Evolutionary conservation across 2,113 vertebrate species (phyloP).

Genomic region (Promerops cafer): DNA sequence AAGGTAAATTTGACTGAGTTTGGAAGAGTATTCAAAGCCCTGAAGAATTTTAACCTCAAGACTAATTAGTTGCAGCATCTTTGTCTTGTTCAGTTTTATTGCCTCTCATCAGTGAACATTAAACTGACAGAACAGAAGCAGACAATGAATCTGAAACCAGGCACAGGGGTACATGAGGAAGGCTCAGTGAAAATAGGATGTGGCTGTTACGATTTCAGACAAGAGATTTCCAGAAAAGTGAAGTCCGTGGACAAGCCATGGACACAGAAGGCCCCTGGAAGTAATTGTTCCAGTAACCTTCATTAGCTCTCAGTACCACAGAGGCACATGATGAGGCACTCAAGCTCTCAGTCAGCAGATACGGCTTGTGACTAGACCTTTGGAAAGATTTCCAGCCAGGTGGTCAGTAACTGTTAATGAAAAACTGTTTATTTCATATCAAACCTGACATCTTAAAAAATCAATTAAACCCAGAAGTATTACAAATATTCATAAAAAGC

Average conservation of each 20-base stretch:
- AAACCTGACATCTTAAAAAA: background rate
- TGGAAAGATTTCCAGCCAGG: background rate
- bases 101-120: background rate
- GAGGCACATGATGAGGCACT: background rate
- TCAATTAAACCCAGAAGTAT: background rate
- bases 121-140: background rate
- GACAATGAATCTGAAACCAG: background rate
- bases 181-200: background rate
- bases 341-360: background rate
- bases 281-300: background rate
- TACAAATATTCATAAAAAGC: background rate
- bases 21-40: background rate
- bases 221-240: background rate
- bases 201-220: background rate
- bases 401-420: background rate
- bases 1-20: background rate
- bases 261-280: background rate
- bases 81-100: background rate
- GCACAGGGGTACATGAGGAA: background rate
- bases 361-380: background rate
- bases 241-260: background rate
- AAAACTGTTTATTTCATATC: background rate
- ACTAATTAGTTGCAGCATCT: background rate
- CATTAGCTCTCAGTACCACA: background rate
- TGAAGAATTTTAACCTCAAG: background rate